Conservation (phyloP, 2,113 vertebrate species). For the Microcebus griseorufus region DNA sequence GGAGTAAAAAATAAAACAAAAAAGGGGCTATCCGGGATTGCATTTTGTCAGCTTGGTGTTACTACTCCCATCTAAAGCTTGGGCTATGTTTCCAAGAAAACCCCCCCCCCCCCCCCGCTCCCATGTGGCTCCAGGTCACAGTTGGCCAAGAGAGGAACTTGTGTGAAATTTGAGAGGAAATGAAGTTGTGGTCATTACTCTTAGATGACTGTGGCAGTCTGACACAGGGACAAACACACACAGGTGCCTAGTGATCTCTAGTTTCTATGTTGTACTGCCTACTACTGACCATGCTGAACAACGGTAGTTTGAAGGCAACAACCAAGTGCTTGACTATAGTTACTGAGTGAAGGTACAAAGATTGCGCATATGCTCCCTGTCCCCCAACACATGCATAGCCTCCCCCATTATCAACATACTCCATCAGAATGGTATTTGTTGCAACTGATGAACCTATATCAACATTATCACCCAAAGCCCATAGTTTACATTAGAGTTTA, state of each 20-base stretch:
- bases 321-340: background rate
- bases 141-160: background rate
- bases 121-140: background rate
- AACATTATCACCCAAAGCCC: background rate
- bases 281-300: background rate
- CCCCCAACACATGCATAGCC: background rate
- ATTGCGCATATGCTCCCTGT: background rate
- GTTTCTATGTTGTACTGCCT: background rate
- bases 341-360: background rate
- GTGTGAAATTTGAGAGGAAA: background rate
- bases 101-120: background rate
- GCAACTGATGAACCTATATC: background rate
- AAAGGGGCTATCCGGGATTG: background rate
- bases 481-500: background rate
- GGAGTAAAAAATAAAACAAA: background rate
- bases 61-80: background rate
- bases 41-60: background rate
- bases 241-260: background rate
- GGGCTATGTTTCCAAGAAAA: background rate
- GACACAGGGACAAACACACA: background rate
- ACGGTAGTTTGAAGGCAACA: background rate
- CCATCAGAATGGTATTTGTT: background rate
- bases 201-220: background rate
- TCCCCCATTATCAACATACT: background rate
- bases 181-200: background rate